Evolutionary conservation across 2,797 vertebrate species (phyloP).

Genomic region (Micromesistius poutassou): DNA sequence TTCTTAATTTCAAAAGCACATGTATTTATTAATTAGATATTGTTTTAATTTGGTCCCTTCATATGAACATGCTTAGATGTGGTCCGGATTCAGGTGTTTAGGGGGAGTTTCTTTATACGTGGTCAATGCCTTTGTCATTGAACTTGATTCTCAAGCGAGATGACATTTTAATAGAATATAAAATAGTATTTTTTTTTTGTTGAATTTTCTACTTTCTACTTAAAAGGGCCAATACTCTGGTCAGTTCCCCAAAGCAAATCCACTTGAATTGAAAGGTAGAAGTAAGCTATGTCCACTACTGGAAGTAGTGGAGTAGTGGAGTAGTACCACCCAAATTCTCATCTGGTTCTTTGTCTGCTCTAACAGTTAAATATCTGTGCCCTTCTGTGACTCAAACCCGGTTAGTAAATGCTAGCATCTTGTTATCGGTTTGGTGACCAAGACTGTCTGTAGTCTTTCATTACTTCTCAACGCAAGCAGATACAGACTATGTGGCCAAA

Average conservation of each 20-base stretch:
- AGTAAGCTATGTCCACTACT: background rate
- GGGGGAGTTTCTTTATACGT: background rate
- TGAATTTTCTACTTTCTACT: background rate
- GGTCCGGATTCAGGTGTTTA: background rate
- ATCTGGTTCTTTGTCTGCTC: background rate
- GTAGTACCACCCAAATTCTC: background rate
- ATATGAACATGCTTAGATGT: background rate
- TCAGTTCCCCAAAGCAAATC: slow-evolving; percentile 1
- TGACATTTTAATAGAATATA: background rate
- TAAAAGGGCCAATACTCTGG: background rate
- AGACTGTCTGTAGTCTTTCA: slow-evolving; percentile 36
- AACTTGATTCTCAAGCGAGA: background rate
- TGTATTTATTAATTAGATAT: slow-evolving; percentile 1
- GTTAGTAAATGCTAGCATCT: background rate
- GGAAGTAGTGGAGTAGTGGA: too few relatives aligned
- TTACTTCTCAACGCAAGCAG: background rate
- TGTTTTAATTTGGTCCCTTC: background rate
- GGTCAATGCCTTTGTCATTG: background rate
- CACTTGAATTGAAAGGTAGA: background rate
- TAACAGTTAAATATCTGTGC: slow-evolving; percentile 14
- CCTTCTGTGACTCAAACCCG: slow-evolving; percentile 57
- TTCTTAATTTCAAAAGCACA: background rate
- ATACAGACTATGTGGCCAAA: slow-evolving; percentile 18
- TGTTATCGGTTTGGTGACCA: background rate
- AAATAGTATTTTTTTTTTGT: slow-evolving; percentile 1